A percentile compares a stretch with the other conserved stretches of the same genome.
Conservation (phyloP, 2,797 vertebrate genomes). For the Ammospiza maritima region DNA sequence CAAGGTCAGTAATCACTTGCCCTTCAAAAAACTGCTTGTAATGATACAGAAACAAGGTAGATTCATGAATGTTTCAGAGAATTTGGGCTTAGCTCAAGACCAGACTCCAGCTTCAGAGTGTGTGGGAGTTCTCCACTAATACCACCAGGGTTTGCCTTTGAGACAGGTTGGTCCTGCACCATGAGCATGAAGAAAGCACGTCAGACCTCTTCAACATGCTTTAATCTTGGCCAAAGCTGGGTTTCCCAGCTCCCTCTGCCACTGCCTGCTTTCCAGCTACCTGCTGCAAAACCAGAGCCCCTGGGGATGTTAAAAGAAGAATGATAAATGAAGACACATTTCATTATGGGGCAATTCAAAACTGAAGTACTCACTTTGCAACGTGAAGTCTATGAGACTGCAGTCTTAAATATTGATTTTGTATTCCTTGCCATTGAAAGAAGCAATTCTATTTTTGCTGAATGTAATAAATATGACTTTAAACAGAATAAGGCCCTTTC, state of each 20-base stretch:
- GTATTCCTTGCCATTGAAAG: slow-evolving; percentile 71
- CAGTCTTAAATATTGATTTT: slow-evolving; percentile 76
- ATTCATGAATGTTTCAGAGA: not conserved
- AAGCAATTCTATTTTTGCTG: slow-evolving; percentile 66
- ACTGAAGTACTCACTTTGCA: slow-evolving; percentile 12
- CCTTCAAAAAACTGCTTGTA: not conserved
- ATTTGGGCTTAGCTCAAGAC: not conserved
- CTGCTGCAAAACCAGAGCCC: not conserved
- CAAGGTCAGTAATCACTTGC: not conserved
- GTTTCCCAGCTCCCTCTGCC: not conserved
- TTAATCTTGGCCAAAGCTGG: not conserved
- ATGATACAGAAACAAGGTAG: not conserved
- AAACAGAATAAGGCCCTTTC: slow-evolving; percentile 73
- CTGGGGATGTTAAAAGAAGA: slow-evolving; percentile 33
- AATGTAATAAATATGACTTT: slow-evolving; percentile 75
- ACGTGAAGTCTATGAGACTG: slow-evolving; percentile 30
- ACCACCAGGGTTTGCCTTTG: not conserved
- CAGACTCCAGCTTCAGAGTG: not conserved
- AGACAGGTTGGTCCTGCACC: not conserved
- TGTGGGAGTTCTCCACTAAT: too few species aligned
- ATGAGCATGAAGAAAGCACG: not conserved
- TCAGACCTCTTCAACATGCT: not conserved
- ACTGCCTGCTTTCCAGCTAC: slow-evolving; percentile 7
- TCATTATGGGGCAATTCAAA: slow-evolving; percentile 55
- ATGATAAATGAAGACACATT: slow-evolving; percentile 64